phyloP scores from a whole-genome alignment of 1,140 invertebrate species.

The Lineus longissimus region DNA sequence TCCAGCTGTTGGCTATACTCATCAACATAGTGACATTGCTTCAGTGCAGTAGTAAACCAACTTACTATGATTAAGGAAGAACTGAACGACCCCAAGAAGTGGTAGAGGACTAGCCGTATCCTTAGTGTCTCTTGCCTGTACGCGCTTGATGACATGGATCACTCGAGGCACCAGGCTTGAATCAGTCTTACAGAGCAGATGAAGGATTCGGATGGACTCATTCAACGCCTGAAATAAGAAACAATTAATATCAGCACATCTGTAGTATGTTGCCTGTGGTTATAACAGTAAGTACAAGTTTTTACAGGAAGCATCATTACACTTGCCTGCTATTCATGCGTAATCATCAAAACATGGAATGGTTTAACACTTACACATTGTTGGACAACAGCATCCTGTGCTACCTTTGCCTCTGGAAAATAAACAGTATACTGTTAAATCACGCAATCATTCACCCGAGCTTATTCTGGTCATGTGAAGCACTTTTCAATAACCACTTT shows the following conservation, averaged over 20 bases:
- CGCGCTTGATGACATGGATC: conserved; percentile 37
- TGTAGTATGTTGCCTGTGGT: too few relatives aligned
- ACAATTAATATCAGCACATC: too few relatives aligned
- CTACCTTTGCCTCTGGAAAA: conserved; percentile 39
- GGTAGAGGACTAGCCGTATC: conserved; percentile 27
- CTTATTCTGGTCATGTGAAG: too few relatives aligned
- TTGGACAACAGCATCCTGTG: conserved; percentile 36
- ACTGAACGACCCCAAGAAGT: conserved; percentile 36
- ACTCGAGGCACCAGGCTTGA: conserved; percentile 32
- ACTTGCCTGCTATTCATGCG: not conserved
- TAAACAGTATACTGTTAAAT: too few relatives aligned
- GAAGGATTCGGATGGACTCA: conserved; percentile 39
- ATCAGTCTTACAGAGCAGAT: conserved; percentile 41
- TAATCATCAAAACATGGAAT: not conserved
- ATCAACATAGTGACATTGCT: too few relatives aligned
- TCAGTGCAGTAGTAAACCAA: too few relatives aligned
- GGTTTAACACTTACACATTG: conserved; percentile 35
- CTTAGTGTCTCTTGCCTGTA: conserved; percentile 28
- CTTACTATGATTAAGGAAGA: conserved; percentile 47
- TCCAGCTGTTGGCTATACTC: too few relatives aligned
- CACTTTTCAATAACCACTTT: too few relatives aligned
- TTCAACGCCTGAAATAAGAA: conserved; percentile 30
- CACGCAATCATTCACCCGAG: too few relatives aligned
- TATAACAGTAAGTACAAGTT: too few relatives aligned
- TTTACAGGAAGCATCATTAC: not conserved